Conservation (phyloP, 2,797 vertebrate genomes). For the Todus mexicanus region DNA sequence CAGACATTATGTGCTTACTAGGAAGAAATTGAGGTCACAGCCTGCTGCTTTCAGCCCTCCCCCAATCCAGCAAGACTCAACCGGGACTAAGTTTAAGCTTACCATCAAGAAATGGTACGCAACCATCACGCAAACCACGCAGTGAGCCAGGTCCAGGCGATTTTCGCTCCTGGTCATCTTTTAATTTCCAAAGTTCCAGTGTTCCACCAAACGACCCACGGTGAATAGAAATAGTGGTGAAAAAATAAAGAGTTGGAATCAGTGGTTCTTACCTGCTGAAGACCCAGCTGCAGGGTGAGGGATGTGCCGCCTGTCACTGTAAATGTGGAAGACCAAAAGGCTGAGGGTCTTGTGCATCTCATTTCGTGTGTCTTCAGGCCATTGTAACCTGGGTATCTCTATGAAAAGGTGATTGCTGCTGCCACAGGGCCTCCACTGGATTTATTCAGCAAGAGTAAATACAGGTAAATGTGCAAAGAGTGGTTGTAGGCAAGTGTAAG, state of each 20-base stretch:
- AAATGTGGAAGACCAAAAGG: background rate
- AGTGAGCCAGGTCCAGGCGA: background rate
- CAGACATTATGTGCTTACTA: background rate
- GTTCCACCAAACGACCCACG: background rate
- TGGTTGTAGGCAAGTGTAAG: background rate
- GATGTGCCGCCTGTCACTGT: background rate
- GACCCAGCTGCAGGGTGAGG: background rate
- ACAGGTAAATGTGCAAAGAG: background rate
- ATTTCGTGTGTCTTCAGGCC: background rate
- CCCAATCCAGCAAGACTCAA: background rate
- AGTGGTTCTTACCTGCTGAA: slow-evolving; percentile 53
- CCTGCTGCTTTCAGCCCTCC: background rate
- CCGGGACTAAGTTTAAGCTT: background rate
- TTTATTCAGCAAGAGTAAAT: background rate
- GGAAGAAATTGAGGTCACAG: background rate
- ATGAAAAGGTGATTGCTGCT: background rate
- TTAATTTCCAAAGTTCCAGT: background rate
- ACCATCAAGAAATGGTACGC: background rate
- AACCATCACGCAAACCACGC: background rate
- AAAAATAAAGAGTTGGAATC: background rate
- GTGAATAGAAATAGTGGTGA: background rate
- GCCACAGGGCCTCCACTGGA: background rate
- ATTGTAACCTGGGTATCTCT: background rate
- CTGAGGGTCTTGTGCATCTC: background rate
- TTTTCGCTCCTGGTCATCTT: background rate